Base-by-base conservation (phyloP, 2,888 invertebrate genomes). In the Aleiodes leptofemur region DNA sequence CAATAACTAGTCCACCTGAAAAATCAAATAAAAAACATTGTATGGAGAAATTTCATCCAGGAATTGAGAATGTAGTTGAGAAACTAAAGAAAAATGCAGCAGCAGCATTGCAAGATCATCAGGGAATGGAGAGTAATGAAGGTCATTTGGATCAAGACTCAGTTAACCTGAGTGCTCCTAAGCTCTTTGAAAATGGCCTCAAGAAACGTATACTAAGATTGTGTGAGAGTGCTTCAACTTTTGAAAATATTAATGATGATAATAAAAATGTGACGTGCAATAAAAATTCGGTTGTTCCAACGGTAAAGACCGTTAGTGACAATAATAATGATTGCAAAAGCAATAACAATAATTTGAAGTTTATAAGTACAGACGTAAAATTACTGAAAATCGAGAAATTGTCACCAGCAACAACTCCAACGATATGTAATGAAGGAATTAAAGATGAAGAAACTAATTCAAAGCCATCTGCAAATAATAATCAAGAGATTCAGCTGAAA, bases 51-150 rank as follows among this genome's bases (percentile, higher is more conserved):
- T 80, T 73, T 56, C 86, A 88, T 74, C 82, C 86, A 0, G 87
- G 88, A 0, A 88, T 88, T 55, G 88, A 88, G 66, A 88, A 88
- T 57, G 88, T 88, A 9, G 88, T 88, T 4, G 88, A 88, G 70
- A 88, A 88, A 69, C 61, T 88, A 68, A 88, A 88, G 76, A 88
- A 88, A 75, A 88, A 88, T 50, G 87, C 87, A 29, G 87, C 84
- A 0, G 87, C 87, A 0, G 79, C 82, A 4, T 61, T 79, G 8
- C 81, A 81, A 23, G 82, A 82, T 70, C 50, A 77, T 77, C 77
- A 81, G 0, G 31, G 73, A 0, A 77, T 77, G 4, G 78, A 77
- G 14, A 66, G 59, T 5, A 16, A 51, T 68, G 11, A 9, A 29
- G 31, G 14, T 34, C 13, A 34, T 14, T 43, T 8, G 14, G 9